These are phyloP conservation scores for Neosilurus hyrtlii DNA, from an alignment of 2,797 vertebrate genomes.

Conservation along the genomic window DNA sequence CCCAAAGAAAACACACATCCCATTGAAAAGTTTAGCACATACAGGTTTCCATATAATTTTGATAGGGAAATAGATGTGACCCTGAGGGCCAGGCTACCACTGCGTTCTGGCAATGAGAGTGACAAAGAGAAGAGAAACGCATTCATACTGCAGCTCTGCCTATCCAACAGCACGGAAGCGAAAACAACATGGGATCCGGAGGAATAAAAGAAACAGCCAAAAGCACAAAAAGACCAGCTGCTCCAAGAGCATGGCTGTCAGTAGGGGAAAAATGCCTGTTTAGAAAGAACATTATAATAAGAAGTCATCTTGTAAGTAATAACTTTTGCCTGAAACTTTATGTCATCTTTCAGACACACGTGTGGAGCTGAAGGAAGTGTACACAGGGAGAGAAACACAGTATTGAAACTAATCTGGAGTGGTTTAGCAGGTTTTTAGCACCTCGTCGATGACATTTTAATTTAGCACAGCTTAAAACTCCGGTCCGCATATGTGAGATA, in stretches of 20 bases:
- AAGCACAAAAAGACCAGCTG: conserved; percentile 75
- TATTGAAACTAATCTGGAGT: conserved; percentile 55
- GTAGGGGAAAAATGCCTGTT: conserved; percentile 53
- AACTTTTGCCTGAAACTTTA: conserved; percentile 52
- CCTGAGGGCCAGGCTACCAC: conserved; percentile 44
- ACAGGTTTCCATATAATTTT: conserved; percentile 38
- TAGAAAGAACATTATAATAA: conserved; percentile 58
- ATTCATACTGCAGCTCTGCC: conserved; percentile 63
- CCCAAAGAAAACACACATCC: conserved; percentile 15
- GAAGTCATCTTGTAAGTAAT: conserved; percentile 56
- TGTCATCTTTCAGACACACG: conserved; percentile 33
- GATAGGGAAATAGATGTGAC: conserved; percentile 46
- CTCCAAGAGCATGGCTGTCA: conserved; percentile 64
- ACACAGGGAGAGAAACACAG: conserved; percentile 39
- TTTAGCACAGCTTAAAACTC: conserved; percentile 55
- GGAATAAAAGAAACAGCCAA: conserved; percentile 58
- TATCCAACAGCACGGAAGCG: conserved; percentile 65
- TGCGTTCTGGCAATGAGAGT: conserved; percentile 49
- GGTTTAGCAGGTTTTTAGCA: conserved; percentile 52
- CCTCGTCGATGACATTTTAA: conserved; percentile 58
- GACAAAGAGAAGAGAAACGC: conserved; percentile 56
- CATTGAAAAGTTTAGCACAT: conserved; percentile 26
- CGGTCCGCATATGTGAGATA: conserved; percentile 37
- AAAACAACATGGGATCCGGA: conserved; percentile 76
- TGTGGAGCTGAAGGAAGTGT: conserved; percentile 46